Evolutionary conservation across 2,113 vertebrate species (phyloP), one percentile per base, ranked within the genome.

Genomic region (Eleginops maclovinus): DNA sequence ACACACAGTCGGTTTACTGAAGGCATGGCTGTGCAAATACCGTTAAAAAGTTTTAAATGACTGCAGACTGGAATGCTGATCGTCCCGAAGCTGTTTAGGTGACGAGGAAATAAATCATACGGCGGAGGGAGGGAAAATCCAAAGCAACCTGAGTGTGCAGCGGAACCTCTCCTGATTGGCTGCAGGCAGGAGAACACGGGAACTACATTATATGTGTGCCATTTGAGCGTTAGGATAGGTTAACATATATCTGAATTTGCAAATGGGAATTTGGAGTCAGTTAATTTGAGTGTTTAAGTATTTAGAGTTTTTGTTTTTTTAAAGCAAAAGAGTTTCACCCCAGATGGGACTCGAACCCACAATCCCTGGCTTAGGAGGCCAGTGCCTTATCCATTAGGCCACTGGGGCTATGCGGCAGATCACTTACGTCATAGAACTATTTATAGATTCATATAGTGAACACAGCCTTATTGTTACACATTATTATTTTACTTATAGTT

Each of bases 311-410:
- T 5, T 1, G 5, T 2, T 24, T 3, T 5, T 1, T 5, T 2
- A 0, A 1, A 1, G n/a, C 0, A 3, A 53, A 75, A 79, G 77
- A 12, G 0, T 0, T 9, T 9, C 82, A 91, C 89, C 85, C 85
- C 88, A 92, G 88, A 92, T 84, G 87, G 89, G 88, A 91, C 83
- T 82, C 82, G 86, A 91, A 90, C 89, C 89, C 86, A 90, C 86
- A 90, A 88, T 90, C 86, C 83, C 89, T 92, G 88, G 88, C 89
- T 91, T 82, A 90, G 73, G 91, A 89, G 86, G 89, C 91, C 91
- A 92, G 88, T 90, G 90, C 91, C 92, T 93, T 91, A 92, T 93
- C 93, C 92, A 92, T 93, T 90, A 91, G 91, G 92, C 91, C 92
- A 92, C 89, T 92, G 91, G 88, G 92, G 92, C 88, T 53, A 0